These are phyloP conservation scores for Micoletzkya japonica DNA, from an alignment of 2,888 invertebrate genomes.

Conservation along the genomic window DNA sequence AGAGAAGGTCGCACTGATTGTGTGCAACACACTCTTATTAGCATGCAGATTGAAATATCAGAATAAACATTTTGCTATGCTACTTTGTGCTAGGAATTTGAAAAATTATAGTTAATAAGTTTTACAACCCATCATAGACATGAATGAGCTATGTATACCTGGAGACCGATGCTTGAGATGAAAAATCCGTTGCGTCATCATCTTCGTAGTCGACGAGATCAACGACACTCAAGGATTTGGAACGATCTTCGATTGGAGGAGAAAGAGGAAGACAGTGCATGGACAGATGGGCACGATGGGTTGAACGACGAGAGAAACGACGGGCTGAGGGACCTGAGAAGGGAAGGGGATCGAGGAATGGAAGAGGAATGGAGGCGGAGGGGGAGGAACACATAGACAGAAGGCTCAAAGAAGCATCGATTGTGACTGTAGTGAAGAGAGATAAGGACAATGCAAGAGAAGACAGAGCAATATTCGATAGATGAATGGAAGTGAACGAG, in stretches of 20 bases:
- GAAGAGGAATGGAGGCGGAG: neutral
- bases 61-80: too few relatives aligned
- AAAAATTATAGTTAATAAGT: neutral
- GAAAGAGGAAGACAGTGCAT: conserved; percentile 25
- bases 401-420: neutral
- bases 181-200: conserved; percentile 18
- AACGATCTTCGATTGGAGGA: too few relatives aligned
- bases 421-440: too few relatives aligned
- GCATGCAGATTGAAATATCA: too few relatives aligned
- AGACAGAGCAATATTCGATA: too few relatives aligned
- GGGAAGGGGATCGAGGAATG: neutral
- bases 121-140: neutral
- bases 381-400: neutral
- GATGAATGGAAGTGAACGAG: too few relatives aligned
- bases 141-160: too few relatives aligned
- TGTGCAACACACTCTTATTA: too few relatives aligned
- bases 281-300: conserved; percentile 17
- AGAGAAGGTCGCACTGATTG: too few relatives aligned
- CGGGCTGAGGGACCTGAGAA: conserved; percentile 23
- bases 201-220: conserved; percentile 9
- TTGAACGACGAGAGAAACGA: conserved; percentile 15
- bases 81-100: neutral
- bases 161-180: conserved; percentile 21
- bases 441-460: too few relatives aligned
- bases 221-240: too few relatives aligned